These are phyloP conservation scores for Capromys pilorides DNA, from an alignment of 2,797 vertebrate species.

Conservation along the genomic window DNA sequence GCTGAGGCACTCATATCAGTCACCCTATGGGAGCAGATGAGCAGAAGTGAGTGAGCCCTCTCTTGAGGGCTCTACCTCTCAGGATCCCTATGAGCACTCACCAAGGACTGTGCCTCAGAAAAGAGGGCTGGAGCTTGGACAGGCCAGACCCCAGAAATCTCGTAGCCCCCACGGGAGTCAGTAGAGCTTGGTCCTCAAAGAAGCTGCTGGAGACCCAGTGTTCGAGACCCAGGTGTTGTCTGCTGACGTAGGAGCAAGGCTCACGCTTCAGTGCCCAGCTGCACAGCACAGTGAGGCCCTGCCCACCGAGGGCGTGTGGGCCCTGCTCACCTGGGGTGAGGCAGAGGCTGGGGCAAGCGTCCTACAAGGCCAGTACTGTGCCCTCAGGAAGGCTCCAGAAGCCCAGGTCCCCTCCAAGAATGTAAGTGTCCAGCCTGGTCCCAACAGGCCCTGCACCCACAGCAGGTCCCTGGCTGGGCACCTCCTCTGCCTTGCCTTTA, in stretches of 20 bases:
- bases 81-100: not conserved
- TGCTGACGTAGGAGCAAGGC: not conserved
- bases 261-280: not conserved
- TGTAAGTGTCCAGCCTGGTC: too few relatives aligned
- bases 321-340: not conserved
- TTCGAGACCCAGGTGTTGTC: too few relatives aligned
- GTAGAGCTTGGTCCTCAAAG: not conserved
- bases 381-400: not conserved
- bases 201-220: not conserved
- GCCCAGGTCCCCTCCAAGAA: not conserved
- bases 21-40: not conserved
- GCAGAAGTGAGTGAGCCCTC: not conserved
- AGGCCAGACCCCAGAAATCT: not conserved
- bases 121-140: not conserved
- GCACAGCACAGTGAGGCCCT: not conserved
- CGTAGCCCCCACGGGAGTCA: not conserved
- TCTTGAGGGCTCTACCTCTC: not conserved
- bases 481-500: not conserved
- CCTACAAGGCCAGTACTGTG: not conserved
- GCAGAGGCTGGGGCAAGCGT: not conserved
- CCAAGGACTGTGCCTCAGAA: not conserved
- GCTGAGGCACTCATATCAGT: not conserved
- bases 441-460: not conserved
- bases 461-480: not conserved
- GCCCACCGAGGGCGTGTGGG: fast-evolving